These are phyloP conservation scores for Melitaea cinxia DNA, from an alignment of 1,140 invertebrate genomes.

Conservation along the genomic window DNA sequence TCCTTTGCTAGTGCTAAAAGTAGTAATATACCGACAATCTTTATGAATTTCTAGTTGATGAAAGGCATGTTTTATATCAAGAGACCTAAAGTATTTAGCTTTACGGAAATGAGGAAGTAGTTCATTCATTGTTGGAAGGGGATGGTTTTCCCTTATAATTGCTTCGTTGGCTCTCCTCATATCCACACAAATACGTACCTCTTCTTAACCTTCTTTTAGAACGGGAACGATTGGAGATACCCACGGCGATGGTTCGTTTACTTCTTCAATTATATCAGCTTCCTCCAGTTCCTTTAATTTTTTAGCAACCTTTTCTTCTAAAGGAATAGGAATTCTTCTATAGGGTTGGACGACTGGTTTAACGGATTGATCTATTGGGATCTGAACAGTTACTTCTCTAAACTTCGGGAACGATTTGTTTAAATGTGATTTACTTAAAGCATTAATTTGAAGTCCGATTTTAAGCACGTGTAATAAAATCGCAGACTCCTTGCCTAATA, in stretches of 20 bases:
- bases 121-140: constrained; percentile 43
- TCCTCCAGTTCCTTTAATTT: constrained; percentile 21
- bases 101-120: constrained; percentile 38
- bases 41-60: constrained; percentile 40
- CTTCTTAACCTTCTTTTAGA: constrained; percentile 38
- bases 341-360: constrained; percentile 2
- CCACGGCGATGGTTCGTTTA: constrained; percentile 47
- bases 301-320: constrained; percentile 27
- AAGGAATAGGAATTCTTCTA: constrained; percentile 22
- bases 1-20: constrained; percentile 44
- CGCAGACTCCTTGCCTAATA: constrained; percentile 42
- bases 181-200: constrained; percentile 50
- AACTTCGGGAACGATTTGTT: constrained; percentile 2
- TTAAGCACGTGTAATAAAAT: constrained; percentile 34
- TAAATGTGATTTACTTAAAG: background rate
- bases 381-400: background rate
- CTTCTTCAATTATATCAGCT: constrained; percentile 38
- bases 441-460: constrained; percentile 6
- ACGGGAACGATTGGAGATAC: constrained; percentile 46
- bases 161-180: constrained; percentile 46
- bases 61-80: constrained; percentile 49
- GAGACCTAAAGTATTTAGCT: constrained; percentile 43
- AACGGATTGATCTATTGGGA: constrained; percentile 4
- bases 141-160: constrained; percentile 48
- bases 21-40: constrained; percentile 38